phyloP scores from a whole-genome alignment of 1,140 invertebrate species.

The Drosophila parabipectinata region DNA sequence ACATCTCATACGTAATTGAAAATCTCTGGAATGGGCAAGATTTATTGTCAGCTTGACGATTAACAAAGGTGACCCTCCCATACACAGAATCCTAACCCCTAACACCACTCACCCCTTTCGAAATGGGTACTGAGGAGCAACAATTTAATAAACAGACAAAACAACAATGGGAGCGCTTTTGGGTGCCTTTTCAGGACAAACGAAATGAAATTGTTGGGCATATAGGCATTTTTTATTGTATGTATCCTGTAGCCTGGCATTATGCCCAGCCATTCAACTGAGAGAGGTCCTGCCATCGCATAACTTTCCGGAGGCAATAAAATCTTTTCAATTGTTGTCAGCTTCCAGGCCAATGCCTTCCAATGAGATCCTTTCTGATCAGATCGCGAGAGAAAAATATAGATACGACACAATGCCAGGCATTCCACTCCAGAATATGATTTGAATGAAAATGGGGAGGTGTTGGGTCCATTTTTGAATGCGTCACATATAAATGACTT shows the following conservation, averaged over 20 bases:
- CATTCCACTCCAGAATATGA: conserved; percentile 50
- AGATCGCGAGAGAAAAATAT: conserved; percentile 44
- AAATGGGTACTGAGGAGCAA: conserved; percentile 25
- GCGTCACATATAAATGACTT: conserved; percentile 23
- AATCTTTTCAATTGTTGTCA: conserved; percentile 69
- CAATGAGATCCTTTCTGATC: conserved; percentile 46
- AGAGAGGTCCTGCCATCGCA: conserved; percentile 47
- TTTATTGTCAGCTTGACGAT: conserved; percentile 73
- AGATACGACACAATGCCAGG: conserved; percentile 43
- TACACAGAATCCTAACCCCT: neutral
- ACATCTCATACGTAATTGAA: conserved; percentile 63
- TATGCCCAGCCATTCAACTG: conserved; percentile 44
- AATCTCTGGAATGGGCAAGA: conserved; percentile 47
- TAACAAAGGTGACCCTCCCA: conserved; percentile 64
- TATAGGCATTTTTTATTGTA: conserved; percentile 54
- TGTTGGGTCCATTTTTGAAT: conserved; percentile 6
- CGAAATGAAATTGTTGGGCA: conserved; percentile 64
- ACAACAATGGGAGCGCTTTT: conserved; percentile 53
- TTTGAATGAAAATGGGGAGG: conserved; percentile 9
- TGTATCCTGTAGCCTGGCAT: conserved; percentile 24
- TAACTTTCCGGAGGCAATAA: conserved; percentile 61
- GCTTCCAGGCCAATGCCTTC: conserved; percentile 61
- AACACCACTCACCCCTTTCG: conserved; percentile 54
- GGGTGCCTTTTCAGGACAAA: conserved; percentile 66
- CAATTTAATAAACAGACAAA: conserved; percentile 73